phyloP scores from a whole-genome alignment of 2,113 vertebrate genomes.

The Perca flavescens region DNA sequence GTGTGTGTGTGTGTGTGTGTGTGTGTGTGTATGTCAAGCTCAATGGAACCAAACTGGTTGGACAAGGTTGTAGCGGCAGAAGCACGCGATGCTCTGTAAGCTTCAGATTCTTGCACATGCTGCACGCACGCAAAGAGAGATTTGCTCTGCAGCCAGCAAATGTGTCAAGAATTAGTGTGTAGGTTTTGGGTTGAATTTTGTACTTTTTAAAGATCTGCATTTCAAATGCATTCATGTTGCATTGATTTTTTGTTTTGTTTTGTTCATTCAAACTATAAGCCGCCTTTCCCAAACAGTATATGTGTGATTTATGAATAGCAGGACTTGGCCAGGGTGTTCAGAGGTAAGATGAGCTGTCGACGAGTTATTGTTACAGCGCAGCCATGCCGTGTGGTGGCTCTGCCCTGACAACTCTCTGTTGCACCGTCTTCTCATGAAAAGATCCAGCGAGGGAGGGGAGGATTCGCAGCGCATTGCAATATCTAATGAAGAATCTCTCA shows the following conservation, averaged over 20 bases:
- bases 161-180: background rate
- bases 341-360: conserved; percentile 75
- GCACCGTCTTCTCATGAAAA: conserved; percentile 80
- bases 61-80: conserved; percentile 69
- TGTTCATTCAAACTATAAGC: background rate
- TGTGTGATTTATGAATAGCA: conserved; percentile 20
- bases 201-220: background rate
- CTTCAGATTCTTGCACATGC: conserved; percentile 44
- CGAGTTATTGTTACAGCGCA: conserved; percentile 76
- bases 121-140: conserved; percentile 48
- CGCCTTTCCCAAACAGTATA: conserved; percentile 1
- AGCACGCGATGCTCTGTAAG: conserved; percentile 69
- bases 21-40: conserved; percentile 56
- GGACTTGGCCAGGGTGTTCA: conserved; percentile 42
- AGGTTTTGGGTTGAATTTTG: background rate
- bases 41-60: conserved; percentile 81
- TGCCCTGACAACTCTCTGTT: conserved; percentile 75
- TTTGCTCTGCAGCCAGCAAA: background rate
- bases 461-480: conserved; percentile 30
- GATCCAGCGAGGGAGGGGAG: conserved; percentile 63
- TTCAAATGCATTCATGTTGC: background rate
- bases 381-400: conserved; percentile 69
- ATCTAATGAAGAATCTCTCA: conserved; percentile 71
- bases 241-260: background rate
- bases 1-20: conserved; percentile 31